Conservation (phyloP, 2,113 vertebrate genomes). For the Dipodomys merriami region DNA sequence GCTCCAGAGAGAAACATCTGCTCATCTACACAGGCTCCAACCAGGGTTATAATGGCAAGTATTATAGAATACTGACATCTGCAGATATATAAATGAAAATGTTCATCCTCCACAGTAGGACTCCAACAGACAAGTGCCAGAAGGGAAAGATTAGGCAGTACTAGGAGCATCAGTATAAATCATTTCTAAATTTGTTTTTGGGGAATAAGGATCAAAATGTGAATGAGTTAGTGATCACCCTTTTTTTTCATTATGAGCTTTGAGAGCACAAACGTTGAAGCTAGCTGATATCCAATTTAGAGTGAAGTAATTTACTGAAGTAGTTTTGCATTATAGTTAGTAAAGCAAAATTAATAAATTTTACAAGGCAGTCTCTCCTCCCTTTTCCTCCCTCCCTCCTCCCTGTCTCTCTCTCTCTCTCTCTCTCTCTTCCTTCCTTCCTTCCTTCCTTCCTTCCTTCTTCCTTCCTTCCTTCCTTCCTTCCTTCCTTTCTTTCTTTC, state of each 20-base stretch:
- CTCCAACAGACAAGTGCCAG: not conserved
- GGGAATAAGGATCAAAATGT: not conserved
- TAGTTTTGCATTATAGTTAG: constrained; percentile 29
- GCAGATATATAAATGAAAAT: not conserved
- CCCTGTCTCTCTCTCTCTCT: no score
- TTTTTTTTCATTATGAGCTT: not conserved
- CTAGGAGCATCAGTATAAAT: not conserved
- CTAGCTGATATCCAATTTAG: not conserved
- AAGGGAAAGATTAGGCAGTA: not conserved
- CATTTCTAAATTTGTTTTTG: constrained; percentile 22
- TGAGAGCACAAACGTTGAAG: not conserved
- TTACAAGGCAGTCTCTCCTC: not conserved
- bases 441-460: constrained; percentile 57
- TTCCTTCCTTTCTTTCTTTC: no score
- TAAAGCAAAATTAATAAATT: not conserved
- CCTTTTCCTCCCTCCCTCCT: no score
- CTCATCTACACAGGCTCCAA: not conserved
- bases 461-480: not conserved
- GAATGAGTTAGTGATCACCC: not conserved
- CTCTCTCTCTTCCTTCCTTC: no score
- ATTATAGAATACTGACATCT: not conserved
- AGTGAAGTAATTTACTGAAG: not conserved
- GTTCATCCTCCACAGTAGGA: not conserved
- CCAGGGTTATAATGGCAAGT: not conserved
- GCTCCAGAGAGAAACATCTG: not conserved